These are phyloP conservation scores for Dufourea novaeangliae DNA, from an alignment of 1,140 invertebrate species.

Conservation along the genomic window DNA sequence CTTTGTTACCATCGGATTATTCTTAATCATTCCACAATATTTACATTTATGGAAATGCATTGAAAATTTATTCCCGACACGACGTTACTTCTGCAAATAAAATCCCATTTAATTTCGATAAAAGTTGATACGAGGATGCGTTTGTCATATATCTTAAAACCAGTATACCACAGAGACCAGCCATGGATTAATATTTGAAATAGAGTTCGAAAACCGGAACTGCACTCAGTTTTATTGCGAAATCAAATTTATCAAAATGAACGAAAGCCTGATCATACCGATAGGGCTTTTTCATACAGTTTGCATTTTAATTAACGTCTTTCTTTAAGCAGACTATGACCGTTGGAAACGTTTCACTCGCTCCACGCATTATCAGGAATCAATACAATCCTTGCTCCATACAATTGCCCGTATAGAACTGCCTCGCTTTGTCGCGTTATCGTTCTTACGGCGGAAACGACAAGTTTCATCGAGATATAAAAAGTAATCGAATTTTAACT, in stretches of 20 bases:
- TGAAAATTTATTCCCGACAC: background rate
- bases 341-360: too few relatives aligned
- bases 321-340: background rate
- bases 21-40: background rate
- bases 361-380: background rate
- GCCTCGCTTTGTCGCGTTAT: background rate
- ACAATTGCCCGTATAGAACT: too few relatives aligned
- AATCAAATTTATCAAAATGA: background rate
- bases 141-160: conserved; percentile 4
- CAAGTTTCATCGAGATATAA: background rate
- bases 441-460: background rate
- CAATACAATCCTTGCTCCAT: background rate
- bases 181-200: background rate
- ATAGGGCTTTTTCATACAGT: too few relatives aligned
- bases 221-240: conserved; percentile 3
- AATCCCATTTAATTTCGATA: background rate
- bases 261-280: too few relatives aligned
- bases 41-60: background rate
- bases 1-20: too few relatives aligned
- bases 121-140: conserved; percentile 9
- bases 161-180: background rate
- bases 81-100: conserved; percentile 15
- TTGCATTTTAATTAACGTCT: too few relatives aligned
- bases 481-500: background rate
- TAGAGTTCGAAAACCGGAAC: background rate